Conservation (phyloP, 2,113 vertebrate genomes). For the Pollimyrus isidori region DNA sequence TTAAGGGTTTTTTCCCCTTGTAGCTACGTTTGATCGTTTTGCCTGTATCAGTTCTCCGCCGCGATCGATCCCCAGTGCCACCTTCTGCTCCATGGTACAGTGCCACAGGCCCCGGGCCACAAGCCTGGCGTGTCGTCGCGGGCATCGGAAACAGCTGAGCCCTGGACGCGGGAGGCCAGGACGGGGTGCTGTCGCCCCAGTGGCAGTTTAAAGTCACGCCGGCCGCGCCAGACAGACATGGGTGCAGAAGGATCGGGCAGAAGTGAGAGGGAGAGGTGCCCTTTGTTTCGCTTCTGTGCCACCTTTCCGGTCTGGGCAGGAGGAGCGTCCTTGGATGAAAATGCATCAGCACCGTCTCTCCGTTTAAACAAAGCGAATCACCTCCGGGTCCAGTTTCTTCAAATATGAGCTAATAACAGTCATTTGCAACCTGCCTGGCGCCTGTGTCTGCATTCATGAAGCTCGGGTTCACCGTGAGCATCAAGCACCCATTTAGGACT, state of each 20-base stretch:
- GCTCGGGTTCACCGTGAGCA: background rate
- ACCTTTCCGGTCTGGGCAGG: background rate
- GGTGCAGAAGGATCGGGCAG: background rate
- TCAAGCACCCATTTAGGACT: background rate
- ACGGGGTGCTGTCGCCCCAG: background rate
- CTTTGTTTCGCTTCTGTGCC: background rate
- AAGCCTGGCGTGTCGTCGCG: background rate
- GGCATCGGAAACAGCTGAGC: background rate
- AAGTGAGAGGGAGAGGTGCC: background rate
- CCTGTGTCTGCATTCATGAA: background rate
- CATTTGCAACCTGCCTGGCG: background rate
- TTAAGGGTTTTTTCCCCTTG: background rate
- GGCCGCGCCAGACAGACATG: background rate
- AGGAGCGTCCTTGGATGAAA: background rate
- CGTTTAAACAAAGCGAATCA: background rate
- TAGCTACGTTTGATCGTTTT: background rate
- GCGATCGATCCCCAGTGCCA: background rate
- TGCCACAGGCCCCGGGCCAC: background rate
- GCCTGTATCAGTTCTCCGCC: background rate
- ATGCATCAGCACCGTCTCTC: background rate
- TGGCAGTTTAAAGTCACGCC: background rate
- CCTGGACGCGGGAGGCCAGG: background rate
- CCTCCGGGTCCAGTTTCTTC: background rate
- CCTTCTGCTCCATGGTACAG: background rate
- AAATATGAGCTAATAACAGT: background rate